These are phyloP conservation scores for Hippolais icterina DNA, from an alignment of 2,113 vertebrate species.

Conservation along the genomic window DNA sequence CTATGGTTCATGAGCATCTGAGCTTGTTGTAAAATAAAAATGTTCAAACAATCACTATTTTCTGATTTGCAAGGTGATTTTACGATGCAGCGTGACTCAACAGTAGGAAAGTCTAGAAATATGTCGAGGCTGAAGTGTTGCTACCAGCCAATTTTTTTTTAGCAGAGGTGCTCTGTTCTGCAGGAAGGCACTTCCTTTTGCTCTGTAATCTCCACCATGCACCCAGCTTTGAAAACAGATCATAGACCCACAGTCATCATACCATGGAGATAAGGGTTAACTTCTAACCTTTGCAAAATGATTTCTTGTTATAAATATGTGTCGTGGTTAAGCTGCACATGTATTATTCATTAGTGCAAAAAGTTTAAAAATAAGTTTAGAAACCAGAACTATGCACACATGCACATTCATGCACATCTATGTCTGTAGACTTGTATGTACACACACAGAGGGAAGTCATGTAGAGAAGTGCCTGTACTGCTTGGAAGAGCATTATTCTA, in stretches of 20 bases:
- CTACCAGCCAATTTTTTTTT: neutral
- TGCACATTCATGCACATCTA: rapidly evolving
- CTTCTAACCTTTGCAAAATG: neutral
- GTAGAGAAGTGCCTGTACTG: neutral
- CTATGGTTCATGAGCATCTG: neutral
- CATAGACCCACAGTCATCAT: neutral
- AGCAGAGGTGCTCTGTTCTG: neutral
- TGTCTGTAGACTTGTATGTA: too few relatives aligned
- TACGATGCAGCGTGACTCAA: neutral
- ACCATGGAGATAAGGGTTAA: neutral
- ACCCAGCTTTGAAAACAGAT: neutral
- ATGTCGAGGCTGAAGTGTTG: neutral
- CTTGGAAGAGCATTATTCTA: neutral
- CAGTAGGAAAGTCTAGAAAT: neutral
- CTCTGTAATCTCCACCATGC: neutral
- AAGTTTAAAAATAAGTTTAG: neutral
- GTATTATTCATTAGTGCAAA: neutral
- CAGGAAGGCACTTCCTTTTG: neutral
- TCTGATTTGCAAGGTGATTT: neutral
- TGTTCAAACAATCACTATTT: neutral
- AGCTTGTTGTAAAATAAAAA: neutral
- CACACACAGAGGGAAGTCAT: neutral
- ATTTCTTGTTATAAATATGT: neutral
- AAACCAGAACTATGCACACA: neutral
- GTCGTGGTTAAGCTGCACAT: neutral